Conservation (phyloP, 2,888 invertebrate genomes). For the Phortica magna region DNA sequence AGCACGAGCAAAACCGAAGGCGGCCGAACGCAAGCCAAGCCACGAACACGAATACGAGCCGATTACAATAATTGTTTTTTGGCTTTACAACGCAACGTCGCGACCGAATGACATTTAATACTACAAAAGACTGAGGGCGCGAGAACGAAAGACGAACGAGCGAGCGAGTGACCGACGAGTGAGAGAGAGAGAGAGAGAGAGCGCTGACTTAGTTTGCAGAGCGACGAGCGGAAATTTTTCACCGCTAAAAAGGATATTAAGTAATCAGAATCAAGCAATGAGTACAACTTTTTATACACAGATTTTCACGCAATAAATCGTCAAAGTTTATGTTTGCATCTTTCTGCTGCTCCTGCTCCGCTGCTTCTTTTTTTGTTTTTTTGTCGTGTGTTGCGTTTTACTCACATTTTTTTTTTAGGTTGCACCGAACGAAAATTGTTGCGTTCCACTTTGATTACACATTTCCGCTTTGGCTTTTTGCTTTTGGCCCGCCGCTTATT, state of each 20-base stretch:
- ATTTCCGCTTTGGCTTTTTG: neutral
- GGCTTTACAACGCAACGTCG: conserved; percentile 3
- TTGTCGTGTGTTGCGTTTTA: conserved; percentile 1
- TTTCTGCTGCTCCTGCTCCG: neutral
- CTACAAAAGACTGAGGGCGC: neutral
- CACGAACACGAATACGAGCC: neutral
- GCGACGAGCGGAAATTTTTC: neutral
- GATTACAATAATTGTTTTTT: neutral
- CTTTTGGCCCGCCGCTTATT: neutral
- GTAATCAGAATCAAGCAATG: conserved; percentile 52
- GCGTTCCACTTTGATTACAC: neutral
- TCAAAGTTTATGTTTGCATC: neutral
- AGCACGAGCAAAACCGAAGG: conserved; percentile 36
- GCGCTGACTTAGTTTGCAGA: conserved; percentile 27
- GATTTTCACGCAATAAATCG: conserved; percentile 16
- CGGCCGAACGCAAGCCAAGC: neutral
- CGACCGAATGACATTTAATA: neutral
- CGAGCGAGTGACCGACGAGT: neutral
- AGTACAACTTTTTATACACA: conserved; percentile 23
- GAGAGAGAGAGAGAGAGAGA: neutral
- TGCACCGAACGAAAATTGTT: conserved; percentile 9
- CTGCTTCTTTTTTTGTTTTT: neutral
- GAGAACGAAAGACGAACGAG: neutral
- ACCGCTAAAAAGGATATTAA: conserved; percentile 54
- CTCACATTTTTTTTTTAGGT: conserved; percentile 5